Base-by-base conservation (phyloP, 2,797 vertebrate species). In the Micrastur ruficollis region DNA sequence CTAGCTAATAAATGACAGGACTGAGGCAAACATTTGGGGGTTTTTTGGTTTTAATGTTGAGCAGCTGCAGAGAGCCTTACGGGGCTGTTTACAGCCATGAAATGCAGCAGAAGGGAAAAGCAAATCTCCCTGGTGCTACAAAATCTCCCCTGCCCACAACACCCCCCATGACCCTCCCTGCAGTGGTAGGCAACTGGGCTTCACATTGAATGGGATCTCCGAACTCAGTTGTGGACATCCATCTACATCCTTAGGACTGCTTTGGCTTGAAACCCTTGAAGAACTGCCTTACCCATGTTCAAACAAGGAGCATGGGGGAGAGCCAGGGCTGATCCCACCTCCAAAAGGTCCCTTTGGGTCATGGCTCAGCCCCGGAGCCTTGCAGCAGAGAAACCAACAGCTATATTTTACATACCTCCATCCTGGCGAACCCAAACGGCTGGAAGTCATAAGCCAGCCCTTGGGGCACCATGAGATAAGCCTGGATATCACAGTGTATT, bases 1-100 rank as follows among this genome's bases (percentile, higher is more conserved):
- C 46, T 36, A 76, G 62, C 34, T 75, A 72, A 71, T 50, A 85
- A 76, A n/a, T 44, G 55, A 86, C 89, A 93, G 59, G 58, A 81
- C n/a, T 4, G 21, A 62, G 76, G 68, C 46, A 95, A 95, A 72
- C 25, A 44, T 68, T 76, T 66, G 29, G 38, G 50, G 17, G 2
- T 29, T 78, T 70, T 66, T 85, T 58, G 17, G 23, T 74, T 79
- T 86, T 49, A 59, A 82, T 2, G 3, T 14, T 1, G 3, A 87
- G 78, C 63, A 81, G 92, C 82, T 95, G 82, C 11, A 4, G 44
- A 70, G 70, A 22, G 34, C 32, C 44, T 53, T 62, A 26, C 1
- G 0, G 23, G 36, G 42, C 44, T 81, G 53, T 81, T 87, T 80
- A 70, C 44, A 83, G 42, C 34, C 80, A 53, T 0, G 1, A 79